Evolutionary conservation across 2,113 vertebrate genomes (phyloP).

Genomic region (Ammospiza caudacuta): DNA sequence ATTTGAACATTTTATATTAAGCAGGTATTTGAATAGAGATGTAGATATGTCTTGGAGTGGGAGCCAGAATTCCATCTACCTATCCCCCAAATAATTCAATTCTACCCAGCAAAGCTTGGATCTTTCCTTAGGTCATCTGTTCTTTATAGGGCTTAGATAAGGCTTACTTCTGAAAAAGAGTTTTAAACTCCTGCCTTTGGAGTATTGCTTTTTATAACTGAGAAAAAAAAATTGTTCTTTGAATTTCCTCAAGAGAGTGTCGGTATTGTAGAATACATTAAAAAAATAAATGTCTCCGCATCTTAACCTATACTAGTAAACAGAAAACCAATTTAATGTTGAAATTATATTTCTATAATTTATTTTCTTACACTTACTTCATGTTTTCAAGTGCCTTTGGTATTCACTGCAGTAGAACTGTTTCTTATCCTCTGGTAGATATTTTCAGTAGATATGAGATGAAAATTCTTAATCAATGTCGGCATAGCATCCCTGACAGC

Average conservation of each 20-base stretch:
- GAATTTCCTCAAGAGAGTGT: background rate
- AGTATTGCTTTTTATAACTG: background rate
- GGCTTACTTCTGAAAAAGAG: background rate
- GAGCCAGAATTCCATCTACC: background rate
- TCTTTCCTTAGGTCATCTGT: background rate
- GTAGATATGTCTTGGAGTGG: background rate
- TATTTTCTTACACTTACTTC: background rate
- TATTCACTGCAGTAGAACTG: background rate
- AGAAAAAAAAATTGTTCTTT: background rate
- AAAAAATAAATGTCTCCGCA: background rate
- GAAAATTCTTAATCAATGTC: slow-evolving; percentile 3
- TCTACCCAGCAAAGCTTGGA: background rate
- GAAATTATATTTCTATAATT: background rate
- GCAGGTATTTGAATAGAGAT: background rate
- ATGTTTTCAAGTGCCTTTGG: background rate
- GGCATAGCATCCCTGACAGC: background rate
- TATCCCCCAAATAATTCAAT: background rate
- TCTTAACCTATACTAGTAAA: background rate
- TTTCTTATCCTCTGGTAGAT: background rate
- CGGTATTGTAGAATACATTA: background rate
- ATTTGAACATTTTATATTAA: background rate
- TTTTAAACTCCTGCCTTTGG: background rate
- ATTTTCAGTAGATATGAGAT: background rate
- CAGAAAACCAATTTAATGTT: background rate
- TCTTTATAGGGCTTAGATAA: background rate